A percentile compares a stretch with the other conserved stretches of the same genome.
These are phyloP conservation scores for Catharus bicknelli DNA, from an alignment of 2,113 vertebrate species.

Conservation along the genomic window DNA sequence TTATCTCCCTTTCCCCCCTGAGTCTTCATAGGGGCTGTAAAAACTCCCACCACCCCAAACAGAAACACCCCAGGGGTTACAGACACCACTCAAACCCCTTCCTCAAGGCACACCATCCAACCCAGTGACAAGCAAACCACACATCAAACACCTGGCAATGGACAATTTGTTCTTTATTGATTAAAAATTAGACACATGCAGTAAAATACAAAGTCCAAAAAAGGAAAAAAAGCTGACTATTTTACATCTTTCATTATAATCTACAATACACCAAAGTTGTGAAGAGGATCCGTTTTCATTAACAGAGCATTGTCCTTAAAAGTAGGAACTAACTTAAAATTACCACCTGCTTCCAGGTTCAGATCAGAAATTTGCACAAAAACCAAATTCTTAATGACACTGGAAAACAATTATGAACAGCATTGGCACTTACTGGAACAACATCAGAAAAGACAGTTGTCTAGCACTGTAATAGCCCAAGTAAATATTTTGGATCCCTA, in stretches of 20 bases:
- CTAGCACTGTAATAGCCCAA: constrained; percentile 65
- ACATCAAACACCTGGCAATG: neutral
- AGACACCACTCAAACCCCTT: neutral
- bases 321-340: constrained; percentile 63
- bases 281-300: constrained; percentile 69
- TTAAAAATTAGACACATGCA: constrained; percentile 94
- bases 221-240: constrained; percentile 74
- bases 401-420: constrained; percentile 63
- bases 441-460: constrained; percentile 53
- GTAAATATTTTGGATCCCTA: constrained; percentile 13
- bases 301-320: constrained; percentile 63
- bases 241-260: constrained; percentile 82
- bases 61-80: accelerated
- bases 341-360: constrained; percentile 72
- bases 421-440: constrained; percentile 73
- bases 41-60: neutral
- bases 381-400: constrained; percentile 62
- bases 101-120: neutral
- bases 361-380: constrained; percentile 69
- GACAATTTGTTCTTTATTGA: constrained; percentile 92
- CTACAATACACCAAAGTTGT: constrained; percentile 71
- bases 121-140: neutral
- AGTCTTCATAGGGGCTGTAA: neutral
- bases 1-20: neutral
- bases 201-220: constrained; percentile 86